Conservation (phyloP, 2,797 vertebrate species). For the Scleropages formosus region DNA sequence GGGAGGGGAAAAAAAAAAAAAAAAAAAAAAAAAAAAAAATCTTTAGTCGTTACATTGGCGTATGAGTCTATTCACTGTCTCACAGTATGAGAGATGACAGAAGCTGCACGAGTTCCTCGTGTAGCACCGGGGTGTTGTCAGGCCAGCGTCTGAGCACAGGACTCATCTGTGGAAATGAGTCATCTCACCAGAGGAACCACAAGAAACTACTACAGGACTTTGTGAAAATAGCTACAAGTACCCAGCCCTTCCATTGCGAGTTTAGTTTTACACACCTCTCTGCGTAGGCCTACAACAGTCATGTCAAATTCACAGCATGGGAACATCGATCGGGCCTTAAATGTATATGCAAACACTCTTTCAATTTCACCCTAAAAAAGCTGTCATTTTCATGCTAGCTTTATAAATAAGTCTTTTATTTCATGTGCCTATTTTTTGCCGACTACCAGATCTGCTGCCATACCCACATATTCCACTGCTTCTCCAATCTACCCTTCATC, state of each 20-base stretch:
- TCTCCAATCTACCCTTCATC: constrained; percentile 7
- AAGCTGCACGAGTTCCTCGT: neutral
- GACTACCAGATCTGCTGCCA: constrained; percentile 3
- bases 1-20: too few relatives aligned
- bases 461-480: neutral
- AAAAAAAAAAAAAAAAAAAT: too few relatives aligned
- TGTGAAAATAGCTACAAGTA: neutral
- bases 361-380: neutral
- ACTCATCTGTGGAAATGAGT: constrained; percentile 21
- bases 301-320: neutral
- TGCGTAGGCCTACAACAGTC: too few relatives aligned
- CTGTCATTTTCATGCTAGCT: neutral
- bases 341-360: neutral
- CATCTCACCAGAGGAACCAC: constrained; percentile 2
- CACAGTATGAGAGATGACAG: neutral
- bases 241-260: neutral
- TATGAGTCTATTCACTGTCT: neutral
- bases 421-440: neutral
- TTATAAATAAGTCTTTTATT: neutral
- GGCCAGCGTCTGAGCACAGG: neutral
- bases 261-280: neutral
- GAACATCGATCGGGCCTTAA: neutral
- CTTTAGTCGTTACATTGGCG: neutral
- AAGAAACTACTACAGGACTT: neutral
- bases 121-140: neutral